Base-by-base conservation (phyloP, 2,888 invertebrate genomes). In the Cheilosia scutellata region DNA sequence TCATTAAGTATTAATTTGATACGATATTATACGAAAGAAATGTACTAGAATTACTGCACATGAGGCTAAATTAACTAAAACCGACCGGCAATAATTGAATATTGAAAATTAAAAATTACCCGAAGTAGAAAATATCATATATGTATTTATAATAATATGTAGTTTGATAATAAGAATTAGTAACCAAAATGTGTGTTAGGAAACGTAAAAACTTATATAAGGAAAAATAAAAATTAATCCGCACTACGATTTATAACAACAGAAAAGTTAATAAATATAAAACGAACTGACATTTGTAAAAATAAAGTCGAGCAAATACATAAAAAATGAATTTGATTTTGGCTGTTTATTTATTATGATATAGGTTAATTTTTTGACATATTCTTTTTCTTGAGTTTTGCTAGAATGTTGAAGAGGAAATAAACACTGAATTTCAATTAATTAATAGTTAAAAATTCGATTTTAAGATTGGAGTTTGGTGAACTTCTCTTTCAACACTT, bases 201-300 rank as follows among this genome's bases (percentile, higher is more conserved):
- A 58, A 47, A 70, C 79, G 74, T 79, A 79, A 75, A 72, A 79
- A 74, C 25, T 68, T 77, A 49, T 77, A 58, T 16, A 49, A 58
- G 58, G 42, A 53, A n/a, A 13, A 74, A 63, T 33, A 51, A 31
- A 62, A 29, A 55, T 29, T 4, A 51, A 70, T 70, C 49, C 42
- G 53, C 40, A 13, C 37, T 42, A 70, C 4, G 9, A 70, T 47
- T 55, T 44, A 47, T 62, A 70, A 74, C 16, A 53, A 31, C 6
- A 65, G 58, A 55, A 27, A 51, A 44, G 44, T 16, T 13, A 29
- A 74, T 60, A 33, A 66, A 53, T 7, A 70, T 42, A 47, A 57
- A 44, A 25, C 9, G 2, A 62, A 75, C 9, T 60, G 68, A 60
- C 49, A 65, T 40, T 33, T 76, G 65, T 57, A 58, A 51, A 68